A percentile compares a stretch with the other conserved stretches of the same genome.
phyloP scores from a whole-genome alignment of 2,888 invertebrate species.

The Philhelius pedissequus region DNA sequence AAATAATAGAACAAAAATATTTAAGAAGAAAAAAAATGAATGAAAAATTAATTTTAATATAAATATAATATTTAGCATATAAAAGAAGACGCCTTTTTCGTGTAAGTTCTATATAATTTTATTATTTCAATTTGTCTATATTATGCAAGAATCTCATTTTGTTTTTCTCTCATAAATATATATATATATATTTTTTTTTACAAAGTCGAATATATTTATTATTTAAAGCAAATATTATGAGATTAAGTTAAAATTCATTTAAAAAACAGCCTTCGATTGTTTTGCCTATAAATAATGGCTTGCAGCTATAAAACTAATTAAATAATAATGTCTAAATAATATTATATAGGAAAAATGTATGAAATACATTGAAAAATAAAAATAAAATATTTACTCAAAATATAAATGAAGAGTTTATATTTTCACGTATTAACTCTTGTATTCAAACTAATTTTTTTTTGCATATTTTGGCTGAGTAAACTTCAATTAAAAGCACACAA shows the following conservation, averaged over 20 bases:
- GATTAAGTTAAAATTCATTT: conserved; percentile 7
- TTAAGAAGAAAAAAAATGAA: conserved; percentile 36
- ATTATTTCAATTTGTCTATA: conserved; percentile 37
- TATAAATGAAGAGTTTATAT: conserved; percentile 22
- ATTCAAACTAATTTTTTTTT: background rate
- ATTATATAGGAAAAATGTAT: conserved; percentile 48
- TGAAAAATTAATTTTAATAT: conserved; percentile 51
- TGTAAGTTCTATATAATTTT: conserved; percentile 50
- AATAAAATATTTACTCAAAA: conserved; percentile 18
- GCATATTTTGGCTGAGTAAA: conserved; percentile 23
- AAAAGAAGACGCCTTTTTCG: conserved; percentile 51
- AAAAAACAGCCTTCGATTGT: conserved; percentile 1
- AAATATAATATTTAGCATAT: conserved; percentile 47
- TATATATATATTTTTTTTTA: conserved; percentile 1
- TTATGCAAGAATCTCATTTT: conserved; percentile 42
- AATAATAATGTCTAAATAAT: conserved; percentile 17
- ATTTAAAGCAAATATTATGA: background rate
- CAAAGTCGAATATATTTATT: background rate
- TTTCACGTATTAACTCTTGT: conserved; percentile 27
- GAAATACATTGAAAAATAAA: conserved; percentile 48
- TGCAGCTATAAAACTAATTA: conserved; percentile 41
- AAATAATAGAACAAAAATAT: conserved; percentile 31
- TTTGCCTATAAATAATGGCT: conserved; percentile 27
- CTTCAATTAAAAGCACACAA: conserved; percentile 30
- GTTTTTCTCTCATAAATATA: background rate